A percentile compares a stretch with the other conserved stretches of the same genome.
Conservation (phyloP, 2,113 vertebrate genomes). For the Charina bottae region DNA sequence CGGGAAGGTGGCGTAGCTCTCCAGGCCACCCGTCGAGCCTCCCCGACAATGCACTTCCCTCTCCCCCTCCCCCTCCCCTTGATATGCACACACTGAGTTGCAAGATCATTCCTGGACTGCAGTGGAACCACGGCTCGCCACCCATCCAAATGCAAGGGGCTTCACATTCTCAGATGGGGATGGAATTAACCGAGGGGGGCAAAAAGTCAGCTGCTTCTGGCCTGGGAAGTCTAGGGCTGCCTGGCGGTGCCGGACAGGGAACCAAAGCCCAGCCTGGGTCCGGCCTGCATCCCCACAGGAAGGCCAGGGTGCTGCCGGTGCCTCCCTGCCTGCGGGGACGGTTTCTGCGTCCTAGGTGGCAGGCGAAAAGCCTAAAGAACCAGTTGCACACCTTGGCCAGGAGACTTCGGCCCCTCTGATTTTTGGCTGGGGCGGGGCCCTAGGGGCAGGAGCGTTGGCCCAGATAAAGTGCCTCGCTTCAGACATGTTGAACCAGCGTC, state of each 20-base stretch:
- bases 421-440: neutral
- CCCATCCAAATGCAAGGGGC: neutral
- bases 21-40: too few relatives aligned
- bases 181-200: too few relatives aligned
- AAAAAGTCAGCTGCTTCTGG: neutral
- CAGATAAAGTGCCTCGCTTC: neutral
- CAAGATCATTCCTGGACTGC: neutral
- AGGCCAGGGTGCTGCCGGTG: neutral
- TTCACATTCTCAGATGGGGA: neutral
- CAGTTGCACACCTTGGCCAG: neutral
- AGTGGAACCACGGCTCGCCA: neutral
- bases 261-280: too few relatives aligned
- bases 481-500: neutral
- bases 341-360: neutral
- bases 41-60: neutral
- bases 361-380: neutral
- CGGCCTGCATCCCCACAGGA: neutral
- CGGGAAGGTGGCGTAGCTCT: neutral
- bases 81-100: neutral
- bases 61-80: fast-evolving
- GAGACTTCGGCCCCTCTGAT: neutral
- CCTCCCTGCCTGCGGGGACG: neutral
- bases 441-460: neutral
- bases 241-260: too few relatives aligned
- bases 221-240: neutral